A percentile compares a stretch with the other conserved stretches of the same genome.
phyloP scores from a whole-genome alignment of 2,888 invertebrate genomes.

The Oligia latruncula region DNA sequence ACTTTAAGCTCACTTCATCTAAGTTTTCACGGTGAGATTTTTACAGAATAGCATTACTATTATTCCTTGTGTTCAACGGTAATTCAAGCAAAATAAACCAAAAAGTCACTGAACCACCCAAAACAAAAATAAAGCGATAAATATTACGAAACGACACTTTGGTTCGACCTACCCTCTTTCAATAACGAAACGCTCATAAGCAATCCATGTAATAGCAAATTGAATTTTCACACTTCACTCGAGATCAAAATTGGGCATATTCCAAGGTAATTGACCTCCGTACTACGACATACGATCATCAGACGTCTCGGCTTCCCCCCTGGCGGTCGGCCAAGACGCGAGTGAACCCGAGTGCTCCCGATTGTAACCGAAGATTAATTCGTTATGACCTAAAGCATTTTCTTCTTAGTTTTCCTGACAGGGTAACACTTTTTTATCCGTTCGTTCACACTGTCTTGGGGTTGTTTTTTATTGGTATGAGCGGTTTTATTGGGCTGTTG shows the following conservation, averaged over 20 bases:
- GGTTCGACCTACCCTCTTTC: constrained; percentile 26
- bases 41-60: no score
- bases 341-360: constrained; percentile 39
- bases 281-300: constrained; percentile 43
- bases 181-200: constrained; percentile 30
- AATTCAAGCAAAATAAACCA: constrained; percentile 15
- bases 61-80: no score
- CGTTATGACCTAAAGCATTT: constrained; percentile 52
- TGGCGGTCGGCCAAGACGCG: constrained; percentile 60
- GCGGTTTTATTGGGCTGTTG: constrained; percentile 6
- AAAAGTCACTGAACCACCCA: constrained; percentile 7
- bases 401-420: constrained; percentile 24
- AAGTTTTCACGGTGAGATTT: no score
- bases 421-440: constrained; percentile 54
- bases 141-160: constrained; percentile 34
- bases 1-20: no score
- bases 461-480: constrained; percentile 16
- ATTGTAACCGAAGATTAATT: constrained; percentile 47
- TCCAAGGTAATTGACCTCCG: constrained; percentile 59
- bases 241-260: constrained; percentile 44
- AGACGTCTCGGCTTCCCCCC: constrained; percentile 47
- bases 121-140: constrained; percentile 45
- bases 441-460: constrained; percentile 56
- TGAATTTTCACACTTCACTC: constrained; percentile 52
- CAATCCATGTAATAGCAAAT: constrained; percentile 42